A percentile compares a stretch with the other conserved stretches of the same genome.
Conservation (phyloP, 2,797 vertebrate species). For the Pogoniulus pusillus region DNA sequence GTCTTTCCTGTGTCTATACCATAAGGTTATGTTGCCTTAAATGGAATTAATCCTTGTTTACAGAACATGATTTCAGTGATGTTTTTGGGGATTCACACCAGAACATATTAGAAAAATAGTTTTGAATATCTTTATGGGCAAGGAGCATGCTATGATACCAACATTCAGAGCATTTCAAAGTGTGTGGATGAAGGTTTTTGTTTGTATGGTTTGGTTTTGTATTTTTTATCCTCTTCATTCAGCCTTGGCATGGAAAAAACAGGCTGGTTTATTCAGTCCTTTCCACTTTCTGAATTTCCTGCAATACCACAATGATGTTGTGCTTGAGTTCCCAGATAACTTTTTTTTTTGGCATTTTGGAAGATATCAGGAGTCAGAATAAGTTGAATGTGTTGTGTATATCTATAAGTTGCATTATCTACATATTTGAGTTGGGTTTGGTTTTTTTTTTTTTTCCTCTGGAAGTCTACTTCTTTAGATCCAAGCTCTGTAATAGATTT, state of each 20-base stretch:
- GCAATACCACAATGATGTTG: neutral
- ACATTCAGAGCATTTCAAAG: neutral
- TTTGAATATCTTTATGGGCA: neutral
- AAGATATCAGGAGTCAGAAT: neutral
- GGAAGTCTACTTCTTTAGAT: neutral
- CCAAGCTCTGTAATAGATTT: neutral
- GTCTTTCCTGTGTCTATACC: neutral
- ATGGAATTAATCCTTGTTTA: neutral
- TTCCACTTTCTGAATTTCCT: conserved; percentile 10
- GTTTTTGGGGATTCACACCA: neutral
- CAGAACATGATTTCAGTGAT: neutral
- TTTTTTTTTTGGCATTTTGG: neutral
- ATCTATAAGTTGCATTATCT: neutral
- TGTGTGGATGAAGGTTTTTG: neutral
- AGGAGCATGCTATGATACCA: neutral
- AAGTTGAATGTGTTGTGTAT: neutral
- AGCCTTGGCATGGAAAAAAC: neutral
- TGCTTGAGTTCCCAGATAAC: neutral
- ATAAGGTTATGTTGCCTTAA: neutral
- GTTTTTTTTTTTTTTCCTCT: neutral
- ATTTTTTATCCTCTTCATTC: neutral
- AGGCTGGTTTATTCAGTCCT: neutral
- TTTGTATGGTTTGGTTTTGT: neutral
- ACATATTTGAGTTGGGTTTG: neutral
- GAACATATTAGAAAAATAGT: neutral